phyloP scores from a whole-genome alignment of 1,140 invertebrate genomes.

The Melipona quadrifasciata region DNA sequence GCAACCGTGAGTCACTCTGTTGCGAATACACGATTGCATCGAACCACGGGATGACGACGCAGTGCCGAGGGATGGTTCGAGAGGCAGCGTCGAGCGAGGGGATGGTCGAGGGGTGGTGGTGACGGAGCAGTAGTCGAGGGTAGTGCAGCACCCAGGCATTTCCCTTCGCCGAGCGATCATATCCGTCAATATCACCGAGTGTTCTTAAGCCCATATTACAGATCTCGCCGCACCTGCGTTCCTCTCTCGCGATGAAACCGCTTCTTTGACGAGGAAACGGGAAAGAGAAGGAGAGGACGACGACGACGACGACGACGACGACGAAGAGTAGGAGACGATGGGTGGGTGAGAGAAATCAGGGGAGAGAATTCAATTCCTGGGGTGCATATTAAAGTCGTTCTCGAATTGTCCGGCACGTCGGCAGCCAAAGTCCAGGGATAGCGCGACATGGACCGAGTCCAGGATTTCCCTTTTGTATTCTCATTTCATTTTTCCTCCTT shows the following conservation, averaged over 20 bases:
- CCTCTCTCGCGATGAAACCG: conserved; percentile 41
- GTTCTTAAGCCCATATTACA: conserved; percentile 68
- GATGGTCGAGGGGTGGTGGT: too few species aligned
- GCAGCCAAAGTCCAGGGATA: conserved; percentile 43
- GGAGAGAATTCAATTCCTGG: conserved; percentile 74
- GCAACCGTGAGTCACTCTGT: conserved; percentile 48
- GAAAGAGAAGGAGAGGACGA: background rate
- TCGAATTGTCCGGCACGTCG: conserved; percentile 67
- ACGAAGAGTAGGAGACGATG: conserved; percentile 1
- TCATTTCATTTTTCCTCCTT: conserved; percentile 44
- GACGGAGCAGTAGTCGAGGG: background rate
- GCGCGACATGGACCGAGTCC: conserved; percentile 48
- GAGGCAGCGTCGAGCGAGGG: background rate
- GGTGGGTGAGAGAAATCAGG: conserved; percentile 6
- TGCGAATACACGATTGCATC: conserved; percentile 35
- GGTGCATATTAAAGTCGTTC: conserved; percentile 75
- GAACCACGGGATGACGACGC: background rate
- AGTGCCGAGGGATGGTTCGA: background rate
- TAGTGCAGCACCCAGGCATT: background rate
- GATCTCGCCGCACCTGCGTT: conserved; percentile 64
- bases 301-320: background rate
- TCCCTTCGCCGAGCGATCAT: conserved; percentile 54
- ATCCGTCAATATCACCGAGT: conserved; percentile 65
- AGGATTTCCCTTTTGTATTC: conserved; percentile 60
- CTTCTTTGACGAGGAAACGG: conserved; percentile 35